Conservation (phyloP, 1,140 invertebrate species). For the Epicauta chinensis region DNA sequence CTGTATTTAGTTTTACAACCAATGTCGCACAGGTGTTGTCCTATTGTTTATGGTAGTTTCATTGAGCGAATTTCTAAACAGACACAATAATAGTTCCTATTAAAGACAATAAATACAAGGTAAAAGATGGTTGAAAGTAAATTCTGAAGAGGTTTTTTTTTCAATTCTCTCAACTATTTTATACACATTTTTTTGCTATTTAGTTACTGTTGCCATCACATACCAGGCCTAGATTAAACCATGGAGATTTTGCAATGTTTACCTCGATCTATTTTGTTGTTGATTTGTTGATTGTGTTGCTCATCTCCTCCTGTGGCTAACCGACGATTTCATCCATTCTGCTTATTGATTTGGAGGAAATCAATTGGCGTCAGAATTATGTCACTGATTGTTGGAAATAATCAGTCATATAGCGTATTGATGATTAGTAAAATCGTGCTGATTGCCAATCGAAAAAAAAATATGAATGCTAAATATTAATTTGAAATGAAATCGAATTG, state of each 20-base stretch:
- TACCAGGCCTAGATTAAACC: slow-evolving; percentile 26
- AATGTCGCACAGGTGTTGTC: slow-evolving; percentile 24
- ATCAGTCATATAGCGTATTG: slow-evolving; percentile 9
- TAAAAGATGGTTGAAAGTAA: slow-evolving; percentile 20
- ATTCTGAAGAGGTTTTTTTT: slow-evolving; percentile 22
- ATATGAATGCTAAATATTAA: slow-evolving; percentile 16
- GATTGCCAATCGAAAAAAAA: slow-evolving; percentile 1
- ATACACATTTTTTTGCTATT: too few relatives aligned
- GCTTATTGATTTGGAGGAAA: too few relatives aligned
- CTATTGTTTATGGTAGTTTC: slow-evolving; percentile 23
- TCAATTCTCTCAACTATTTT: too few relatives aligned
- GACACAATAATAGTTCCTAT: slow-evolving; percentile 23
- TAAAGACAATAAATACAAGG: slow-evolving; percentile 29
- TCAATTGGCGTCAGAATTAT: background rate
- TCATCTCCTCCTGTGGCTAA: too few relatives aligned
- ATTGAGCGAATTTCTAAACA: slow-evolving; percentile 26
- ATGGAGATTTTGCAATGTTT: slow-evolving; percentile 3
- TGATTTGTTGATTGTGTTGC: too few relatives aligned
- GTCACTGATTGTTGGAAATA: slow-evolving; percentile 11
- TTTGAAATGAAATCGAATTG: slow-evolving; percentile 1
- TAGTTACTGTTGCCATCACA: slow-evolving; percentile 4
- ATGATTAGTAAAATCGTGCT: slow-evolving; percentile 15
- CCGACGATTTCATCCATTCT: too few relatives aligned
- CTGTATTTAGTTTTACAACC: slow-evolving; percentile 3
- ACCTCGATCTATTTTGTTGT: slow-evolving; percentile 12